phyloP scores from a whole-genome alignment of 1,140 invertebrate genomes.

The Ganaspis sp. region DNA sequence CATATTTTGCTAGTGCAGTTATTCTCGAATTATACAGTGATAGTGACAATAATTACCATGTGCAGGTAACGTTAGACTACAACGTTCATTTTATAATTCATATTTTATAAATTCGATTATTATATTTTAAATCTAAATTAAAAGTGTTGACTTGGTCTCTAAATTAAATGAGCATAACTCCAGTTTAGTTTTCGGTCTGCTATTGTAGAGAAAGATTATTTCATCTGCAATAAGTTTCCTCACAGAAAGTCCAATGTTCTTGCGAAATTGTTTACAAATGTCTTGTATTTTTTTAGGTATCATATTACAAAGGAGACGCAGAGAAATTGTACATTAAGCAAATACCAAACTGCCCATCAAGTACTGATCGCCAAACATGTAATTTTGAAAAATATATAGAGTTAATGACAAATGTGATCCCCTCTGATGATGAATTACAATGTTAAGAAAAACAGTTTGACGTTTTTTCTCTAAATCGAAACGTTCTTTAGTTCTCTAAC shows the following conservation, averaged over 20 bases:
- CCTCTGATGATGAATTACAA: not conserved
- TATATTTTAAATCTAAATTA: too few species aligned
- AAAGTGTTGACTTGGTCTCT: too few species aligned
- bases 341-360: not conserved
- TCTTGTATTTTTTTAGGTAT: not conserved
- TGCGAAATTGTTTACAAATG: not conserved
- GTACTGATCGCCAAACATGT: not conserved
- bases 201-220: too few species aligned
- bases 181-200: too few species aligned
- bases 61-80: too few species aligned
- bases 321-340: not conserved
- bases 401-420: not conserved
- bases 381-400: not conserved
- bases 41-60: not conserved
- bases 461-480: too few species aligned
- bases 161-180: too few species aligned
- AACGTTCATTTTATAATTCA: too few species aligned
- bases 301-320: not conserved
- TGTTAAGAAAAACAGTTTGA: not conserved
- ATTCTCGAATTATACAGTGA: not conserved
- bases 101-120: too few species aligned
- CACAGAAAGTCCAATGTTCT: too few species aligned
- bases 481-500: too few species aligned
- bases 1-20: not conserved
- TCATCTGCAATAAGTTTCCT: too few species aligned